These are phyloP conservation scores for Cephus pygmeus DNA, from an alignment of 2,888 invertebrate species.

Conservation along the genomic window DNA sequence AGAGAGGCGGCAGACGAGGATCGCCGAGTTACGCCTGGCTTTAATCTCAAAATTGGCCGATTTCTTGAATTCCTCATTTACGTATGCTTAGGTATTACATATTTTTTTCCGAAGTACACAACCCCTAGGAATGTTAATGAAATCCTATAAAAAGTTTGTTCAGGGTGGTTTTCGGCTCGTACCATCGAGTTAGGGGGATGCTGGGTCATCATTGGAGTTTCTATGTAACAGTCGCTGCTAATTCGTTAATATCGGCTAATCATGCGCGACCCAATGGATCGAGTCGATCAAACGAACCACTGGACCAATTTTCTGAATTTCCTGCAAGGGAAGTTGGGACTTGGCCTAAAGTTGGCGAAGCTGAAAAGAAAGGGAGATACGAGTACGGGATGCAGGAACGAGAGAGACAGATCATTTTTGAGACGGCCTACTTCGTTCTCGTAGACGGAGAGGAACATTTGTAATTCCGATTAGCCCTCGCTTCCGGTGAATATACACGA, in stretches of 20 bases:
- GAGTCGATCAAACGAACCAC: slow-evolving; percentile 41
- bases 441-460: slow-evolving; percentile 46
- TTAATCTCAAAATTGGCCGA: slow-evolving; percentile 49
- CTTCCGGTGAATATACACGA: slow-evolving; percentile 24
- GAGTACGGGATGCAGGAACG: neutral
- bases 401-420: neutral
- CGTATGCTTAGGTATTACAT: neutral
- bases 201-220: neutral
- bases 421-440: slow-evolving; percentile 17
- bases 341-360: neutral
- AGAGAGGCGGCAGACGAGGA: slow-evolving; percentile 4
- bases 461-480: slow-evolving; percentile 62
- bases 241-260: slow-evolving; percentile 55
- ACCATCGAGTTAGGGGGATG: neutral
- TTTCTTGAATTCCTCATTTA: neutral
- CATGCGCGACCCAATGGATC: slow-evolving; percentile 52
- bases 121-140: neutral
- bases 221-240: slow-evolving; percentile 31
- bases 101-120: neutral
- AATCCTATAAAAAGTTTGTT: neutral
- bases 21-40: slow-evolving; percentile 37
- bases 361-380: neutral
- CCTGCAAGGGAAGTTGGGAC: neutral
- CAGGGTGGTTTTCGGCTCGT: neutral
- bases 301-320: slow-evolving; percentile 37